Percentiles rank a stretch among this genome's conserved stretches.
These are phyloP conservation scores for Hirtodrosophila duncani DNA, from an alignment of 2,888 invertebrate genomes.

Conservation along the genomic window DNA sequence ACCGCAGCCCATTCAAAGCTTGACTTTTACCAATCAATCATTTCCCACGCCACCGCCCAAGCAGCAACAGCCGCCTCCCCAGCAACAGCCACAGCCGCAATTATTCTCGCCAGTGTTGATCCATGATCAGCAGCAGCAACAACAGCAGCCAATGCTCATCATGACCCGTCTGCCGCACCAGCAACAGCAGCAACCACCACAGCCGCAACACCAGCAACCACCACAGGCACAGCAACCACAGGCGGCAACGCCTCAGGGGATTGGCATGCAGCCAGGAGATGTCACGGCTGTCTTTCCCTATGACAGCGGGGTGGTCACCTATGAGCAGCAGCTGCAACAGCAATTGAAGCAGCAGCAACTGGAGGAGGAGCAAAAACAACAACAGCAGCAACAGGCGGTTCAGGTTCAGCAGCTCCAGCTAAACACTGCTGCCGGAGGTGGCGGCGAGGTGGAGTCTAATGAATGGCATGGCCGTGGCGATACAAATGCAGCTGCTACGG, in stretches of 20 bases:
- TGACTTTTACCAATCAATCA: constrained; percentile 92
- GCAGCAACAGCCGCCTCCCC: constrained; percentile 40
- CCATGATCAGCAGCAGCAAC: constrained; percentile 53
- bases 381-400: constrained; percentile 31
- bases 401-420: constrained; percentile 36
- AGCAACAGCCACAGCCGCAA: constrained; percentile 56
- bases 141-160: constrained; percentile 61
- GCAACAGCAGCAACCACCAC: constrained; percentile 34
- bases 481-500: constrained; percentile 56
- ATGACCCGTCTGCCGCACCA: constrained; percentile 63
- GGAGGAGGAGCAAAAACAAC: constrained; percentile 26
- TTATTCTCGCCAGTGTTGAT: constrained; percentile 66
- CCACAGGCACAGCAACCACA: constrained; percentile 23
- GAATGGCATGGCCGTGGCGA: constrained; percentile 64
- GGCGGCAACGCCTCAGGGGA: constrained; percentile 45
- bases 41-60: constrained; percentile 79
- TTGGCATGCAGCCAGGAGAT: constrained; percentile 61
- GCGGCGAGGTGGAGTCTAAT: constrained; percentile 34
- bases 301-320: constrained; percentile 58
- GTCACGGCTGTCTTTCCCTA: constrained; percentile 61
- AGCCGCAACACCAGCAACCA: constrained; percentile 4
- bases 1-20: constrained; percentile 84
- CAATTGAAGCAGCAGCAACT: constrained; percentile 58
- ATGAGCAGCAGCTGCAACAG: constrained; percentile 71
- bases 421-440: constrained; percentile 23